Conservation (phyloP, 2,888 invertebrate genomes). For the Drosophila prostipennis region DNA sequence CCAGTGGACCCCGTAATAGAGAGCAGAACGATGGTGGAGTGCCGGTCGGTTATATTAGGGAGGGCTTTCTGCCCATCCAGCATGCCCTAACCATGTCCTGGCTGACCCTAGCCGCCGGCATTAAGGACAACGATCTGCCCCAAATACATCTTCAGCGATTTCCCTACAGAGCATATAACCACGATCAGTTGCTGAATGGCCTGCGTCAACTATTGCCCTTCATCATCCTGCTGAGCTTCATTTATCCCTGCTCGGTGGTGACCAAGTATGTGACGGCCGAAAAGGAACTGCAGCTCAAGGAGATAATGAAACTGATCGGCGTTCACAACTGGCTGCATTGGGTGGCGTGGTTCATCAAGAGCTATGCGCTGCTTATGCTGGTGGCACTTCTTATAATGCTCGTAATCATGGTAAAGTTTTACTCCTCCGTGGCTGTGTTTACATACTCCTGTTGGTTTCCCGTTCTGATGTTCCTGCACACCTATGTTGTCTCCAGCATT, state of each 20-base stretch:
- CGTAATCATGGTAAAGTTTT: slow-evolving; percentile 20
- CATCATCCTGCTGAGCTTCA: slow-evolving; percentile 90
- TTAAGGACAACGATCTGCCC: slow-evolving; percentile 34
- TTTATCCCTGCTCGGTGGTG: slow-evolving; percentile 90
- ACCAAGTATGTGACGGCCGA: slow-evolving; percentile 87
- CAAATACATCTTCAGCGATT: slow-evolving; percentile 85
- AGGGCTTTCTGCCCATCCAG: slow-evolving; percentile 88
- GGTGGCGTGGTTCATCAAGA: slow-evolving; percentile 92
- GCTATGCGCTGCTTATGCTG: slow-evolving; percentile 88
- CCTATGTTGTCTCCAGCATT: slow-evolving; percentile 89
- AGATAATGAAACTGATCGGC: slow-evolving; percentile 96
- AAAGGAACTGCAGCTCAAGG: slow-evolving; percentile 88
- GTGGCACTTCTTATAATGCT: slow-evolving; percentile 81
- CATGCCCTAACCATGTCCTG: slow-evolving; percentile 85
- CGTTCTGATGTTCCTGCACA: slow-evolving; percentile 88
- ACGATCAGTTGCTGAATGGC: slow-evolving; percentile 88
- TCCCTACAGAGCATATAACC: slow-evolving; percentile 89
- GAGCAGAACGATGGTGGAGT: slow-evolving; percentile 84
- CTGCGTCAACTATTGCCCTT: slow-evolving; percentile 89
- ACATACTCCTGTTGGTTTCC: slow-evolving; percentile 88
- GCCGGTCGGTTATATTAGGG: slow-evolving; percentile 86
- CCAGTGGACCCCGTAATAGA: slow-evolving; percentile 87
- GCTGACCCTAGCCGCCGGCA: slow-evolving; percentile 33
- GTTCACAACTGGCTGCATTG: slow-evolving; percentile 92
- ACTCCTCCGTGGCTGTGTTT: slow-evolving; percentile 84